Base-by-base conservation (phyloP, 2,888 invertebrate species). In the Colostygia pectinataria region DNA sequence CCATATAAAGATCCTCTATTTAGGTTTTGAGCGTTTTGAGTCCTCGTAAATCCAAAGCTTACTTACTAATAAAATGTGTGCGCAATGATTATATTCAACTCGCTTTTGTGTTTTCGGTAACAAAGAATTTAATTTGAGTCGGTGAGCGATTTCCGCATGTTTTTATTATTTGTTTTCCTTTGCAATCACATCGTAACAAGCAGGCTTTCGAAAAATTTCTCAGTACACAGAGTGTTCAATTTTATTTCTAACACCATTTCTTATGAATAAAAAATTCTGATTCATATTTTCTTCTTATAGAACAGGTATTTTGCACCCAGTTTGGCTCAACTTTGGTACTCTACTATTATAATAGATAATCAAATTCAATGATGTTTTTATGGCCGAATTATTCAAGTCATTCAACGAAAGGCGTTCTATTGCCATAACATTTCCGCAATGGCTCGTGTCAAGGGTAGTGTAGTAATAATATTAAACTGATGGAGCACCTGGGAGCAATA, bases 1-100 rank as follows among this genome's bases (percentile, higher is more conserved):
- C 63, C 74, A 75, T 83, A 86, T 79, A 82, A n/a, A 83, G 78
- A 77, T 79, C 75, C 69, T 73, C 76, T 77, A 83, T 83, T 85
- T 79, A 77, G 74, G 77, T 74, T 79, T 74, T 67, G 71, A 75
- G 74, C 73, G 77, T 74, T 79, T 74, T 67, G 71, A 75, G 74
- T 59, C 68, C 72, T 79, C 86, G 79, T 86, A 85, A 85, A 77
- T 61, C 71, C 69, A 72, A 67, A 74, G 72, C 74, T 69, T 64
- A 70, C 76, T 20, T 20, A 20, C 15, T 77, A 80, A 83, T 82
- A 85, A 84, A 85, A 80, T 74, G 77, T 77, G 68, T 70, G 67
- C 73, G 71, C 66, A 55, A 73, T 78, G 72, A 77, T 76, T 75
- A 74, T 74, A 64, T 71, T 69, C 65, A 57, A 67, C 63, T 66